A percentile compares a stretch with the other conserved stretches of the same genome.
phyloP scores from a whole-genome alignment of 2,888 invertebrate genomes.

The Unio delphinus region DNA sequence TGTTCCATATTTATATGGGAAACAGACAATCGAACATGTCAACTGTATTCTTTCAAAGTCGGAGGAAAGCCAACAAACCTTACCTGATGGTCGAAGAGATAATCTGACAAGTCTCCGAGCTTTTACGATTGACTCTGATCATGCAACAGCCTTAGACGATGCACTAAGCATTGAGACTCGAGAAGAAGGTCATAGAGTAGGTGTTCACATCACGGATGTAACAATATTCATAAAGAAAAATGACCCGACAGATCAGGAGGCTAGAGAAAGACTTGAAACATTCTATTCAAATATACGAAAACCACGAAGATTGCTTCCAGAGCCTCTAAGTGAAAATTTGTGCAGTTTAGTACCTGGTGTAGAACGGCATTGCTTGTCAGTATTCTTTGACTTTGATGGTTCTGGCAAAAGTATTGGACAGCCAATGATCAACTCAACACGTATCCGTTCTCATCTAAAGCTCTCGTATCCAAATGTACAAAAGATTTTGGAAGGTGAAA shows the following conservation, averaged over 20 bases:
- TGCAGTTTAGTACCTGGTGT: constrained; percentile 20
- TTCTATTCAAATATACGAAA: constrained; percentile 27
- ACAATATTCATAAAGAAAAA: constrained; percentile 23
- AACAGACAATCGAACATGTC: constrained; percentile 9
- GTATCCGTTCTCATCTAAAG: constrained; percentile 12
- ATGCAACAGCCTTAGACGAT: constrained; percentile 36
- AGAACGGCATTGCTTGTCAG: constrained; percentile 25
- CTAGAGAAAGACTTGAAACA: constrained; percentile 26
- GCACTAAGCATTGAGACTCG: constrained; percentile 27
- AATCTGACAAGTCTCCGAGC: constrained; percentile 19
- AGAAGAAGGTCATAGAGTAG: constrained; percentile 21
- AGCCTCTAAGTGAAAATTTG: constrained; percentile 19
- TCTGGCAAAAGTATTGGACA: constrained; percentile 1
- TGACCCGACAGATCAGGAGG: constrained; percentile 34
- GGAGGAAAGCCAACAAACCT: background rate
- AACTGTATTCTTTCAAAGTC: background rate
- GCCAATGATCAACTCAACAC: background rate
- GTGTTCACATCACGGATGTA: constrained; percentile 44
- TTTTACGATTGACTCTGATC: constrained; percentile 36
- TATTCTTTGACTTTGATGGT: constrained; percentile 19
- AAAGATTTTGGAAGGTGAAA: constrained; percentile 4
- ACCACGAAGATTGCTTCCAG: constrained; percentile 29
- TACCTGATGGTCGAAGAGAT: constrained; percentile 5
- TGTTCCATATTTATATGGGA: constrained; percentile 19
- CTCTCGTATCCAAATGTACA: constrained; percentile 19